Conservation (phyloP, 1,140 invertebrate species). For the Halesus radiatus region DNA sequence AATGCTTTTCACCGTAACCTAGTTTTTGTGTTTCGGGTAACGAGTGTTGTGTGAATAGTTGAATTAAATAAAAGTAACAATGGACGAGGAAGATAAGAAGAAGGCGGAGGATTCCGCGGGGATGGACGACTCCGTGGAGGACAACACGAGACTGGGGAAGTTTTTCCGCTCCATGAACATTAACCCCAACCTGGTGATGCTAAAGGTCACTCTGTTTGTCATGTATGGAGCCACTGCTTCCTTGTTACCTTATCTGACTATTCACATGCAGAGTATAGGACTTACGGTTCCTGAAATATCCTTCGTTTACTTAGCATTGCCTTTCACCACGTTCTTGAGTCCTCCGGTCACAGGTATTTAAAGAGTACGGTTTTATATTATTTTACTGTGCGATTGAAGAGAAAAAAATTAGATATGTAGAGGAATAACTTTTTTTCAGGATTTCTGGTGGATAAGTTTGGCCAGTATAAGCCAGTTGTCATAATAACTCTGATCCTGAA, state of each 20-base stretch:
- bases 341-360: slow-evolving; percentile 81
- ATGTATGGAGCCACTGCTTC: slow-evolving; percentile 87
- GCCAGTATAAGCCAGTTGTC: slow-evolving; percentile 84
- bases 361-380: slow-evolving; percentile 26
- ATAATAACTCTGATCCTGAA: slow-evolving; percentile 80
- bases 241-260: slow-evolving; percentile 85
- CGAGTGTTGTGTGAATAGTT: slow-evolving; percentile 25
- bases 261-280: slow-evolving; percentile 90
- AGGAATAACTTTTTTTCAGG: slow-evolving; percentile 67
- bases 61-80: slow-evolving; percentile 33
- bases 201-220: slow-evolving; percentile 85
- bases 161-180: slow-evolving; percentile 68
- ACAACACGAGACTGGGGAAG: slow-evolving; percentile 60
- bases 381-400: slow-evolving; percentile 3
- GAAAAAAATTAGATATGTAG: neutral
- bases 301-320: slow-evolving; percentile 85
- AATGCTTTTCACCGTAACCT: neutral
- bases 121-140: slow-evolving; percentile 61
- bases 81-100: slow-evolving; percentile 62
- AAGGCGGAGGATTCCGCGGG: slow-evolving; percentile 59
- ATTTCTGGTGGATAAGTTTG: slow-evolving; percentile 85
- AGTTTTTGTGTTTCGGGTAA: slow-evolving; percentile 11
- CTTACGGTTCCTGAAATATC: slow-evolving; percentile 87
- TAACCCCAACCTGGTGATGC: slow-evolving; percentile 81
- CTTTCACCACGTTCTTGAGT: slow-evolving; percentile 84